Base-by-base conservation (phyloP, 2,888 invertebrate species). In the Brachylomia viminalis region DNA sequence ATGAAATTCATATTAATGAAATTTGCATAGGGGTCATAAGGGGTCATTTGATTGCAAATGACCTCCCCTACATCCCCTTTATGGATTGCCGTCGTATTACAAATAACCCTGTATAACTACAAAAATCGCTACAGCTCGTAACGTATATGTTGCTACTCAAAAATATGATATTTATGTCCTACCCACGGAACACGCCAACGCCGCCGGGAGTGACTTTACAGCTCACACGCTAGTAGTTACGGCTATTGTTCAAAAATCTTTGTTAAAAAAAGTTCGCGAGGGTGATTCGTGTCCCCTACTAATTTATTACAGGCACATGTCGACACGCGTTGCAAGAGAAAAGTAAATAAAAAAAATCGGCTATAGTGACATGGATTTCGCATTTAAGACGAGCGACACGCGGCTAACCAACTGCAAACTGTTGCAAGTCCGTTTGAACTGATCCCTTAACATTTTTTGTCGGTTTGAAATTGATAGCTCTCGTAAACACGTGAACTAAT, bases 251-350 rank as follows among this genome's bases (percentile, higher is more conserved):
- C 93, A 91, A 94, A 93, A 91, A 93, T 94, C 92, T 95, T 95
- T 95, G 93, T 94, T 92, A 93, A 94, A 95, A 82, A 92, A 95
- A 93, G 85, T 86, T 92, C 90, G 95, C 94, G 93, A 95, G 96
- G 96, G 96, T 93, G 94, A 93, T 90, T 87, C 86, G 89, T 91
- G 92, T 93, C 96, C 96, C 95, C 92, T 93, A 96, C 95, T 96
- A 96, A 96, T 96, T 96, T 96, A 95, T 94, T 93, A 89, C 92
- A 91, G 92, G 95, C 96, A 95, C 95, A 96, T 95, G 96, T 95
- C 95, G 96, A 96, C 96, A 96, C 96, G 96, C 95, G 95, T 91
- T 92, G 87, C 84, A 85, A 91, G 92, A 95, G 88, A 93, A 95
- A 94, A 95, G 94, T 92, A 91, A 93, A 92, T 93, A 90, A 93